Evolutionary conservation across 2,797 vertebrate genomes (phyloP).

Genomic region (Falco berigora): DNA sequence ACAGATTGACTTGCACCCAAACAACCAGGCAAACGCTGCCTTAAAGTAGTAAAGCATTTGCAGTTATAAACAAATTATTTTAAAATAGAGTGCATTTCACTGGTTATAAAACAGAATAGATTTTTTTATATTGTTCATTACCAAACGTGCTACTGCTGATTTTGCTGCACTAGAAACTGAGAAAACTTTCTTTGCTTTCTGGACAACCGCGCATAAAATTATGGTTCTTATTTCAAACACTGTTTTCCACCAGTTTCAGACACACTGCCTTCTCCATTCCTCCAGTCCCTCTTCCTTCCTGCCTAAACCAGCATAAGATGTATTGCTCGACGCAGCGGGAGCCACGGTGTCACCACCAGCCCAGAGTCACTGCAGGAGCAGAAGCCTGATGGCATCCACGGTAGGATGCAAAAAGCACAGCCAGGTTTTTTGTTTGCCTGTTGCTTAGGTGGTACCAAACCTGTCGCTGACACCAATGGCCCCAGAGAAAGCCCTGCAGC

Average conservation of each 20-base stretch:
- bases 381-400: not conserved
- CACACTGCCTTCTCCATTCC: rapidly evolving
- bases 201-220: not conserved
- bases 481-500: not conserved
- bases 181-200: not conserved
- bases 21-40: not conserved
- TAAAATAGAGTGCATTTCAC: not conserved
- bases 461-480: not conserved
- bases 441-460: not conserved
- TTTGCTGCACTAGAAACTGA: not conserved
- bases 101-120: not conserved
- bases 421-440: not conserved
- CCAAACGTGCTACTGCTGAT: not conserved
- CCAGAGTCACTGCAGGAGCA: rapidly evolving
- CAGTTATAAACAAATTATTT: not conserved
- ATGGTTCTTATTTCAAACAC: not conserved
- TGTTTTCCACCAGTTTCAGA: not conserved
- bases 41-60: not conserved
- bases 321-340: not conserved
- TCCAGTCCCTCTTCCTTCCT: not conserved
- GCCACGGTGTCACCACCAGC: not conserved
- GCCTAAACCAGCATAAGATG: not conserved
- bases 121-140: not conserved
- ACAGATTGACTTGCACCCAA: not conserved
- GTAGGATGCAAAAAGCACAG: not conserved